Evolutionary conservation across 2,888 invertebrate genomes (phyloP).

Genomic region (Clepsis dumicolana): DNA sequence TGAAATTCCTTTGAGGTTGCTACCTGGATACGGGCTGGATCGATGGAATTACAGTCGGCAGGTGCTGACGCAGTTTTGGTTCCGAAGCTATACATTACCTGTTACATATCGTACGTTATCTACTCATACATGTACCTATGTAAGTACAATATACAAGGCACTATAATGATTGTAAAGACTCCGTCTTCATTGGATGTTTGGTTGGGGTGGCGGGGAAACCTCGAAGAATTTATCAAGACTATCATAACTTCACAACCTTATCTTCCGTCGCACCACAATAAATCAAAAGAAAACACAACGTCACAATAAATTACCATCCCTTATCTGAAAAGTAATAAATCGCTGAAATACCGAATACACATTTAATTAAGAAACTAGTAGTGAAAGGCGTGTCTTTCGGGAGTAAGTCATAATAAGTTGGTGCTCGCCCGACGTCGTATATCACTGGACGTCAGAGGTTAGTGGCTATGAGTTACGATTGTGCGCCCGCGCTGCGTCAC

Average conservation of each 20-base stretch:
- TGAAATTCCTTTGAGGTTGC: conserved; percentile 34
- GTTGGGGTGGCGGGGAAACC: background rate
- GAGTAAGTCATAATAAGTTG: conserved; percentile 18
- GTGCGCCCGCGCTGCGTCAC: conserved; percentile 6
- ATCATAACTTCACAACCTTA: background rate
- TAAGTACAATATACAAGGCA: background rate
- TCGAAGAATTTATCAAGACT: background rate
- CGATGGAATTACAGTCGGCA: background rate
- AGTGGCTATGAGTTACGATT: conserved; percentile 7
- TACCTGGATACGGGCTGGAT: conserved; percentile 1
- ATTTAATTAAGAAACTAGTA: conserved; percentile 36
- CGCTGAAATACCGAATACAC: conserved; percentile 11
- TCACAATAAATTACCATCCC: conserved; percentile 15
- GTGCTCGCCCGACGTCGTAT: conserved; percentile 7
- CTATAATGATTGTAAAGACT: background rate
- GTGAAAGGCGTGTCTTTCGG: conserved; percentile 29
- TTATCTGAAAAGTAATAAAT: conserved; percentile 34
- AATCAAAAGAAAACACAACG: conserved; percentile 33
- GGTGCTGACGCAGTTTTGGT: conserved; percentile 2
- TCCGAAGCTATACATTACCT: background rate
- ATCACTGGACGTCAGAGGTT: background rate
- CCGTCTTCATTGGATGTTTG: background rate
- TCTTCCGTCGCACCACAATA: background rate
- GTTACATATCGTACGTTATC: too few species aligned
- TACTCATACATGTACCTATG: too few species aligned